Percentiles rank a stretch among this genome's conserved stretches.
Conservation (phyloP, 2,113 vertebrate species). For the Rattus rattus region DNA sequence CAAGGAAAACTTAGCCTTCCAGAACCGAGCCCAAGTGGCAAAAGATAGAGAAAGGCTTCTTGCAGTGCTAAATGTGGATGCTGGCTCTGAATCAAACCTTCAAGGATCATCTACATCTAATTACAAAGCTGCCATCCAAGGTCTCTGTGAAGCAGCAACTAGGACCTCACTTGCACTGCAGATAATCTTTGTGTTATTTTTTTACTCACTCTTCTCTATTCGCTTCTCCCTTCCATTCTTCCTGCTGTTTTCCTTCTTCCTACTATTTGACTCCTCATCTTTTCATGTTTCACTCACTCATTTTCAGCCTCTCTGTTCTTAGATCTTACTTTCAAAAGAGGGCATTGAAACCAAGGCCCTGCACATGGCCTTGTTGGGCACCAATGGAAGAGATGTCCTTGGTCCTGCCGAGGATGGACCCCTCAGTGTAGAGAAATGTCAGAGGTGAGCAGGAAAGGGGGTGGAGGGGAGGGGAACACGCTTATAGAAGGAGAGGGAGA, state of each 20-base stretch:
- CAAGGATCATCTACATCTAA: not conserved
- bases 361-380: too few relatives aligned
- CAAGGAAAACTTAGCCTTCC: not conserved
- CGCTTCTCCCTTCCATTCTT: too few relatives aligned
- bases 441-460: too few relatives aligned
- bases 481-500: too few relatives aligned
- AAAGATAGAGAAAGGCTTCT: not conserved
- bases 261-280: too few relatives aligned
- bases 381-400: too few relatives aligned
- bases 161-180: not conserved
- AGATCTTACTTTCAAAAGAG: not conserved
- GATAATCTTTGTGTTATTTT: too few relatives aligned
- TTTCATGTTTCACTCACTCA: not conserved
- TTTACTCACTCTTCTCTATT: not conserved
- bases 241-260: not conserved
- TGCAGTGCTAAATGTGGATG: accelerated
- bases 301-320: not conserved
- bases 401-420: too few relatives aligned
- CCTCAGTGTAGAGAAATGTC: too few relatives aligned
- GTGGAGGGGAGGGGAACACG: too few relatives aligned
- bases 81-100: not conserved
- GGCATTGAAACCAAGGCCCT: not conserved
- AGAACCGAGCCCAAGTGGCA: not conserved
- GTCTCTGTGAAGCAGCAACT: not conserved
- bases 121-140: not conserved